Base-by-base conservation (phyloP, 1,140 invertebrate species). In the Calliopsis andreniformis region DNA sequence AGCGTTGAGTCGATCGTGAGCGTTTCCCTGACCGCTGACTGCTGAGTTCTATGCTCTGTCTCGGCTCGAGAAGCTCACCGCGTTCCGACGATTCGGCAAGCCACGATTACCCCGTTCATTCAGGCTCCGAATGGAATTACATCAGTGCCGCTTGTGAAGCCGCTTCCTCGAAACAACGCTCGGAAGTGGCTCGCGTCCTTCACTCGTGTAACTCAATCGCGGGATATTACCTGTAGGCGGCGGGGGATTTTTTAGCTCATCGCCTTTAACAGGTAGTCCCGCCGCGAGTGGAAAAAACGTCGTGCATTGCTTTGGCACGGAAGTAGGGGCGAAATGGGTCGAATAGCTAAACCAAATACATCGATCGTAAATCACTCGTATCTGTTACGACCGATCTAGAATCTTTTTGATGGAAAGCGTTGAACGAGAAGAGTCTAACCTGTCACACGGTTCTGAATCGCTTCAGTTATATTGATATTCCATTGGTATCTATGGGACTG, bases 331-430 rank as follows among this genome's bases (percentile, higher is more conserved):
- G 58, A 67, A 62, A 61, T 63, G 64, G 80, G 80, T 79, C 69
- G 67, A 82, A 81, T 59, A 58, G 30, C 20, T 43, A 56, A 43
- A 76, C 66, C 59, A 61, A 73, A 80, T 73, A 39, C 10, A 81
- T 76, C 69, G 70, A 84, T 70, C 71, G 42, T 53, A 53, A 81
- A 83, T 82, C 56, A 59, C 55, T 6, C 53, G 78, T 71, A 56
- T 81, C 62, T 61, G 42, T 70, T 23, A 42, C 59, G 12, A 16
- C 43, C 45, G 47, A 42, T 66, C 59, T 35, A 49, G 51, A 49
- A 69, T 23, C n/a, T 56, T 53, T 71, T 71, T 30, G 0, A 14
- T 61, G 30, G 23, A 32, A 62, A 73, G 42, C 16, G 4, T 23
- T 47, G 28, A 28, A 14, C 39, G 8, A 25, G 10, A 30, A 18